Conservation (phyloP, 2,888 invertebrate species). For the Epirrita christyi region DNA sequence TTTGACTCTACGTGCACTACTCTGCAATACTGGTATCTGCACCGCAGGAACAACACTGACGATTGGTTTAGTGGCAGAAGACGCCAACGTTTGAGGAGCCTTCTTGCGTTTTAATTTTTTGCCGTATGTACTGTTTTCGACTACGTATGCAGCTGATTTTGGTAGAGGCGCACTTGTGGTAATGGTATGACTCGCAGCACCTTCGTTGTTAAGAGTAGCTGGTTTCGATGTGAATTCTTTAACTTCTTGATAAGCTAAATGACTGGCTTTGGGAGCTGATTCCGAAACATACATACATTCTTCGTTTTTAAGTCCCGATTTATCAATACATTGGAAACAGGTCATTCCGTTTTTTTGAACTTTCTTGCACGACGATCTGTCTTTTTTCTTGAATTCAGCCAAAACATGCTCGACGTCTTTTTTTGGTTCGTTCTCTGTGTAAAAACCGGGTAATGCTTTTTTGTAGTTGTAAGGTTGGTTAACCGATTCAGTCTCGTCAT, state of each 20-base stretch:
- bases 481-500: slow-evolving; percentile 61
- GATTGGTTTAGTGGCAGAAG: slow-evolving; percentile 57
- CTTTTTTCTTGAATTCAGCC: slow-evolving; percentile 90
- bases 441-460: slow-evolving; percentile 76
- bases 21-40: slow-evolving; percentile 34
- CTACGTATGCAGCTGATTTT: slow-evolving; percentile 72
- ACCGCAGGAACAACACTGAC: slow-evolving; percentile 45
- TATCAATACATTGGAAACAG: slow-evolving; percentile 89
- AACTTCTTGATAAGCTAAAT: slow-evolving; percentile 87
- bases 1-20: slow-evolving; percentile 55
- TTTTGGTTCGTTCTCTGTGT: slow-evolving; percentile 83
- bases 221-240: slow-evolving; percentile 85
- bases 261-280: slow-evolving; percentile 86
- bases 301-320: slow-evolving; percentile 89
- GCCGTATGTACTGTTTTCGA: slow-evolving; percentile 64
- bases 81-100: slow-evolving; percentile 53
- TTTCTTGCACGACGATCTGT: slow-evolving; percentile 89
- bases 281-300: slow-evolving; percentile 92
- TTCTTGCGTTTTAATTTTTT: slow-evolving; percentile 77
- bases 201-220: slow-evolving; percentile 64
- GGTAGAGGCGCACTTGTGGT: slow-evolving; percentile 65
- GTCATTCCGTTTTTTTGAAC: slow-evolving; percentile 90
- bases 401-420: slow-evolving; percentile 89
- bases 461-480: slow-evolving; percentile 76
- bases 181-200: slow-evolving; percentile 71